phyloP scores from a whole-genome alignment of 2,113 vertebrate genomes.

The Pyrgilauda ruficollis region DNA sequence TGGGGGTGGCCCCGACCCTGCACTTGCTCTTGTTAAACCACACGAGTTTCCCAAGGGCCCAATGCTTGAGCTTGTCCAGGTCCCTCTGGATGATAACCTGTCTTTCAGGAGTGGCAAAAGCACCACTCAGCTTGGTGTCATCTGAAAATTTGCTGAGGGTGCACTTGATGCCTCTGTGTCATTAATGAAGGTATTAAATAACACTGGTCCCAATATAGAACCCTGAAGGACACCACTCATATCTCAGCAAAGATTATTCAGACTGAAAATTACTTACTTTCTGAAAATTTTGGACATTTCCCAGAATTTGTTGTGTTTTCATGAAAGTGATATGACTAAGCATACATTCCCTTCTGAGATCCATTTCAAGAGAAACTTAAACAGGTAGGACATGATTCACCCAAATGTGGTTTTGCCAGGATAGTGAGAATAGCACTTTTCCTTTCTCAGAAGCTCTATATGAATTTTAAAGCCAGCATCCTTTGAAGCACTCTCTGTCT shows the following conservation, averaged over 20 bases:
- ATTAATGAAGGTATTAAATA: neutral
- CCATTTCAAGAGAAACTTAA: neutral
- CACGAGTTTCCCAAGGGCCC: neutral
- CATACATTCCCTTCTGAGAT: neutral
- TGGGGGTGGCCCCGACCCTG: accelerated
- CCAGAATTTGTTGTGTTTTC: neutral
- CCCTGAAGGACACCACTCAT: neutral
- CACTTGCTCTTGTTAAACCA: neutral
- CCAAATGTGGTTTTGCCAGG: neutral
- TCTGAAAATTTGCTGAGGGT: neutral
- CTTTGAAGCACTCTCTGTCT: neutral
- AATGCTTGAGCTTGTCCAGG: neutral
- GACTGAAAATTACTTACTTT: neutral
- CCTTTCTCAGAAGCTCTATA: neutral
- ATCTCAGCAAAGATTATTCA: neutral
- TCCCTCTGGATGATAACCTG: neutral
- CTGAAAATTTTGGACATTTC: neutral
- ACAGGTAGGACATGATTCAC: neutral
- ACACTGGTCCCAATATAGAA: neutral
- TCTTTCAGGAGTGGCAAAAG: neutral
- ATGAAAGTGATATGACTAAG: neutral
- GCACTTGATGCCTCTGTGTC: neutral
- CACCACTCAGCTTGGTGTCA: neutral
- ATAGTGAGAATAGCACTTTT: neutral
- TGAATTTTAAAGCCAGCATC: neutral